phyloP scores from a whole-genome alignment of 53 echinoderm and acorn worm genomes.

The Actinopyga echinites region DNA sequence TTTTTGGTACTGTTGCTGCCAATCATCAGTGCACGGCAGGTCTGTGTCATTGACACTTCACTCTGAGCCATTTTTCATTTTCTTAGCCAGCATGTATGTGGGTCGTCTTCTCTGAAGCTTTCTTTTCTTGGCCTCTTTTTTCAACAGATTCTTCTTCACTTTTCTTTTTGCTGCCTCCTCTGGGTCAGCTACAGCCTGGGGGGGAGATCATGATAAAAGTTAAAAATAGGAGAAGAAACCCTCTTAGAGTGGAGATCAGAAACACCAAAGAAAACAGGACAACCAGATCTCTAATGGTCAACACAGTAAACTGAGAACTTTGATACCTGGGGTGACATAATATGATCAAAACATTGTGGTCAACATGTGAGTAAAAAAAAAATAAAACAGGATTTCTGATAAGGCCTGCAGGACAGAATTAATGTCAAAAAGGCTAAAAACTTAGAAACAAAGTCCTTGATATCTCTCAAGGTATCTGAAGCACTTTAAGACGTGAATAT shows the following conservation, averaged over 20 bases:
- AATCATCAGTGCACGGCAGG: too few species aligned
- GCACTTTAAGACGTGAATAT: too few species aligned
- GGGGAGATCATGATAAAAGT: neutral
- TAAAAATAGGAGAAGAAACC: neutral
- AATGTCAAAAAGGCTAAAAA: too few species aligned
- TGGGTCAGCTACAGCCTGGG: constrained; percentile 91
- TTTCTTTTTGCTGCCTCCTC: constrained; percentile 79
- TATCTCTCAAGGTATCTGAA: too few species aligned
- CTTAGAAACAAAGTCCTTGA: too few species aligned
- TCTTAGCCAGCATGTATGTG: constrained; percentile 74
- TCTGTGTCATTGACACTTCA: too few species aligned
- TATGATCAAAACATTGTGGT: too few species aligned
- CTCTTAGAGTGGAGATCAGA: neutral
- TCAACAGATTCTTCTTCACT: constrained; percentile 82
- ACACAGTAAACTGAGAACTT: neutral
- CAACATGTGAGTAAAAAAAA: too few species aligned
- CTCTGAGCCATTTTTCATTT: constrained; percentile 1
- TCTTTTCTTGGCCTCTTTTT: constrained; percentile 89
- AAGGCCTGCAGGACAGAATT: too few species aligned
- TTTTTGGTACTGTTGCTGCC: too few species aligned
- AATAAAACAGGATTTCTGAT: too few species aligned
- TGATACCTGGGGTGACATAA: too few species aligned
- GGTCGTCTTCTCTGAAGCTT: constrained; percentile 76
- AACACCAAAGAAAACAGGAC: neutral
- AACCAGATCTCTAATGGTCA: neutral